Evolutionary conservation across 2,888 invertebrate genomes (phyloP).

Genomic region (Tenthredo notha): DNA sequence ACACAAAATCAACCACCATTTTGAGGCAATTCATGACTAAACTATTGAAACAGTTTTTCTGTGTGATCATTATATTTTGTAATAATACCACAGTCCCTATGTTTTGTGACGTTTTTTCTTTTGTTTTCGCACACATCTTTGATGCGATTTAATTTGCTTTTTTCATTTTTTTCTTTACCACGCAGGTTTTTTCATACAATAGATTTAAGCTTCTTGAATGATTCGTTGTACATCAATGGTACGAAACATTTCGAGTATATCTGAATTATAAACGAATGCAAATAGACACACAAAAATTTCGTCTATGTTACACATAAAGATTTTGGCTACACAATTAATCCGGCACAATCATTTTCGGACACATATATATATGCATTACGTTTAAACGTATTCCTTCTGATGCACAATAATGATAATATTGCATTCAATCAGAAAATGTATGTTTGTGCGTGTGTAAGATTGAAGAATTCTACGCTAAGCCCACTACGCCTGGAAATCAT

Average conservation of each 20-base stretch:
- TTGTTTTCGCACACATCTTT: neutral
- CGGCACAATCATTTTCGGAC: neutral
- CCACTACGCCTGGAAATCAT: neutral
- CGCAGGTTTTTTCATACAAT: neutral
- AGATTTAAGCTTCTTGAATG: neutral
- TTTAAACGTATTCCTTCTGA: neutral
- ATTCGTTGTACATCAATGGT: constrained; percentile 18
- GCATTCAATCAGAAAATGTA: neutral
- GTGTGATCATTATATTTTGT: neutral
- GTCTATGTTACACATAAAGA: neutral
- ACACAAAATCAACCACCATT: neutral
- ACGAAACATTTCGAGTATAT: neutral
- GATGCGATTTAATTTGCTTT: neutral
- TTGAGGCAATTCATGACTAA: neutral
- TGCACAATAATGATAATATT: neutral
- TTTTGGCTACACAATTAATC: neutral
- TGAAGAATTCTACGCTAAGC: neutral
- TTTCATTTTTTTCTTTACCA: neutral
- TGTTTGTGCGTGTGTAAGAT: neutral
- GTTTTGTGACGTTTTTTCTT: neutral
- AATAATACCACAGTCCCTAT: neutral
- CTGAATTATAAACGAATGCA: neutral
- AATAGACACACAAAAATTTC: neutral
- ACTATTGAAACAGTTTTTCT: neutral
- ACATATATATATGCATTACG: neutral